phyloP scores from a whole-genome alignment of 2,797 vertebrate species.

The Valencia hispanica region DNA sequence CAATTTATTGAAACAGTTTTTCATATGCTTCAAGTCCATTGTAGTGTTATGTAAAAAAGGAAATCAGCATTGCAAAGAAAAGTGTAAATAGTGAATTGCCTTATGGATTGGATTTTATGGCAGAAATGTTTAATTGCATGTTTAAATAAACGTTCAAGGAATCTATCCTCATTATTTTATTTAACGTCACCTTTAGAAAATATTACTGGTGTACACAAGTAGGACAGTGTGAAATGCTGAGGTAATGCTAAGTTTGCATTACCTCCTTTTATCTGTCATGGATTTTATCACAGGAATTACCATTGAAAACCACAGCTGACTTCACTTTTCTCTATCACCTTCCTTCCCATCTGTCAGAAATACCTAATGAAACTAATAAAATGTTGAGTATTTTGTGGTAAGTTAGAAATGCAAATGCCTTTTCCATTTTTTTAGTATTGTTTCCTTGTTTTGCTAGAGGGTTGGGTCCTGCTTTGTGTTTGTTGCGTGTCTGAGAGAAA shows the following conservation, averaged over 20 bases:
- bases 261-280: background rate
- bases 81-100: background rate
- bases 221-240: conserved; percentile 9
- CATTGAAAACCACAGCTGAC: conserved; percentile 22
- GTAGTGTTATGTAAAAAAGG: background rate
- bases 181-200: conserved; percentile 24
- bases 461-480: conserved; percentile 50
- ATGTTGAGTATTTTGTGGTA: conserved; percentile 5
- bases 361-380: conserved; percentile 10
- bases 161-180: conserved; percentile 3
- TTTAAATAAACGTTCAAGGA: conserved; percentile 5
- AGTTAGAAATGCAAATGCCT: conserved; percentile 11
- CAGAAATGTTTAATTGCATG: background rate
- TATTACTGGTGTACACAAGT: conserved; percentile 21
- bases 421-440: conserved; percentile 16
- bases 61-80: background rate
- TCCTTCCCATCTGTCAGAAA: conserved; percentile 5
- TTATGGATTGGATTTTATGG: background rate
- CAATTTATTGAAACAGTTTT: background rate
- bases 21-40: background rate
- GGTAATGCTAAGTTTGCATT: conserved; percentile 14
- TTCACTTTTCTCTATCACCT: conserved; percentile 4
- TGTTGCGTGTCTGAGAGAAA: conserved; percentile 53
- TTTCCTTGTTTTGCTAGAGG: conserved; percentile 47
- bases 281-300: conserved; percentile 20